Conservation (phyloP, 1,140 invertebrate species). For the Pogonus chalceus region DNA sequence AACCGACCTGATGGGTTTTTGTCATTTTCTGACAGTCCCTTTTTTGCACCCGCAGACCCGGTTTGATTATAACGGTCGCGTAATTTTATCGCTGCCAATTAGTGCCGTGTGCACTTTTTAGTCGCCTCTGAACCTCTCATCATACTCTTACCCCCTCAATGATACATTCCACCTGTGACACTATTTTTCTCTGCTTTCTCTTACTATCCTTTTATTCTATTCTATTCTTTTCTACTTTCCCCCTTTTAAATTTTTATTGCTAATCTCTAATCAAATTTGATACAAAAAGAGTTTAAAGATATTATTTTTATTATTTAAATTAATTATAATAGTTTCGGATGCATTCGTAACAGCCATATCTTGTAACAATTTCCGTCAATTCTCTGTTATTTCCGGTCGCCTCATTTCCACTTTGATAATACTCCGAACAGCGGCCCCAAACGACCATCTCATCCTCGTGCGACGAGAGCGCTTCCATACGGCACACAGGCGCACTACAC, state of each 20-base stretch:
- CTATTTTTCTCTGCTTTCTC: too few species aligned
- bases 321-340: not conserved
- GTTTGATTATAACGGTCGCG: slow-evolving; percentile 8
- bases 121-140: not conserved
- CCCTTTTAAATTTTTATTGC: too few species aligned
- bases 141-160: not conserved
- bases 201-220: not conserved
- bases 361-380: not conserved
- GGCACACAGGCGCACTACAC: slow-evolving; percentile 26
- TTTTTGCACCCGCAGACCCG: not conserved
- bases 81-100: slow-evolving; percentile 12
- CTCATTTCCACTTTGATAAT: slow-evolving; percentile 6
- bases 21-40: slow-evolving; percentile 1
- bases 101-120: not conserved
- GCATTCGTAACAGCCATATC: not conserved
- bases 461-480: not conserved
- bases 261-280: not conserved
- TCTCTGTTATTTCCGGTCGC: not conserved
- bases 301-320: slow-evolving; percentile 11
- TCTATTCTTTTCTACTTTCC: not conserved
- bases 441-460: not conserved
- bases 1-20: not conserved
- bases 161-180: not conserved
- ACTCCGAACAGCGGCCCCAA: not conserved
- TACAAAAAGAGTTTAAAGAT: not conserved